Base-by-base conservation (phyloP, 2,888 invertebrate genomes). In the Stenoptilia bipunctidactyla region DNA sequence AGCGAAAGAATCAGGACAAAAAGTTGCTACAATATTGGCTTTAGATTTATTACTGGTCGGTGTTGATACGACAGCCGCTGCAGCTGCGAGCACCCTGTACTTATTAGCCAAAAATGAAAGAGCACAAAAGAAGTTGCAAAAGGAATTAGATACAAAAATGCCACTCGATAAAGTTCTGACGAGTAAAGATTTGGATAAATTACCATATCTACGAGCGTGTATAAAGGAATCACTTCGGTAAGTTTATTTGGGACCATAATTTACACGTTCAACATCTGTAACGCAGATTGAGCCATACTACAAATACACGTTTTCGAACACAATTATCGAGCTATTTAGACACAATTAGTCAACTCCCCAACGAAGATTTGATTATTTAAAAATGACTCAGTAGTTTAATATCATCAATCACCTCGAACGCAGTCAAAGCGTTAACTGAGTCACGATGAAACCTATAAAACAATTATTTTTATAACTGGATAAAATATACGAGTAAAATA, bases 51-150 rank as follows among this genome's bases (percentile, higher is more conserved):
- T 94, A 49, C 75, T 92, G 13, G 94, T 94, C 45, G 94, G 93
- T 9, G 89, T 94, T 1, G 92, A 92, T 60, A 93, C 94, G 76
- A 92, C 92, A 2, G 92, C 92, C 0, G 91, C 92, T 27, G 90
- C 92, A 2, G 86, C 88, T 12, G 89, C 92, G 0, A 92, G 92
- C 44, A 89, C 90, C 12, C 85, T 93, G 42, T 92, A 92, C 71
- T 88, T 92, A 58, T 66, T 93, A 49, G 89, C 92, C 5, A 88
- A 87, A 53, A 91, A 92, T 69, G 82, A 83, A 9, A 86, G 89
- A 40, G 89, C 87, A 45, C 93, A 93, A 59, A 83, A 79, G 48
- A 85, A 71, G 47, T 70, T 93, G 39, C 89, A 87, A 56, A 55
- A 82, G 14, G 92, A 93, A 71, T 65, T 92, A 25, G 79, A 85